Evolutionary conservation across 2,113 vertebrate genomes (phyloP), one percentile per base, ranked within the genome.

Genomic region (Pterophyllum scalare): DNA sequence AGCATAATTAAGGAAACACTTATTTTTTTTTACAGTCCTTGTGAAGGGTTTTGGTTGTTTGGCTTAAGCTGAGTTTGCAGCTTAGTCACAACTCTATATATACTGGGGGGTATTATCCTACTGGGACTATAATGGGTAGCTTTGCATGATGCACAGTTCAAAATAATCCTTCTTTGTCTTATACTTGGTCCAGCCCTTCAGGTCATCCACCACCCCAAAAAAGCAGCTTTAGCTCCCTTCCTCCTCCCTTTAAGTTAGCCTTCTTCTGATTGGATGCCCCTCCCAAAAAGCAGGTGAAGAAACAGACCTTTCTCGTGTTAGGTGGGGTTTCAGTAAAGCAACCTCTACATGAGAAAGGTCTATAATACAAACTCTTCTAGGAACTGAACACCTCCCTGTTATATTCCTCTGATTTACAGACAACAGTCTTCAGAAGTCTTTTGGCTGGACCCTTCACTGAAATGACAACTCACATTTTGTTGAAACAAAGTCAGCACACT

Each of bases 401-500:
- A 14, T 28, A 54, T 33, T 72, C 46, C 46, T 72, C 19, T 9
- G 46, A 54, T 2, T 72, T 72, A 54, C 67, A 54, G 67, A 14
- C 26, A n/a, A 19, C 26, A 33, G 31, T 59, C 56, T 26, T 59
- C 22, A 59, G 56, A 76, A 26, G 40, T 17, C 19, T 76, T 76
- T 24, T 7, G n/a, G 56, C 54, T 38, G 40, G 56, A 76, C 31
- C 31, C 67, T 9, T 7, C 6, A 20, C 19, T 19, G 7, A 7
- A 33, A 61, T 19, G 28, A 19, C 7, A 26, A 49, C 11, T 75
- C 17, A 52, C n/a, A 33, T 77, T 80, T 65, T 54, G 56, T 76
- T 84, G 19, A 80, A 33, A 83, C 75, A 79, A 79, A 82, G 74
- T 86, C 59, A 80, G 83, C 49, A 64, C 82, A 57, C 59, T 75